A percentile compares a stretch with the other conserved stretches of the same genome.
phyloP scores from a whole-genome alignment of 2,888 invertebrate genomes.

The Agriopis leucophaearia region DNA sequence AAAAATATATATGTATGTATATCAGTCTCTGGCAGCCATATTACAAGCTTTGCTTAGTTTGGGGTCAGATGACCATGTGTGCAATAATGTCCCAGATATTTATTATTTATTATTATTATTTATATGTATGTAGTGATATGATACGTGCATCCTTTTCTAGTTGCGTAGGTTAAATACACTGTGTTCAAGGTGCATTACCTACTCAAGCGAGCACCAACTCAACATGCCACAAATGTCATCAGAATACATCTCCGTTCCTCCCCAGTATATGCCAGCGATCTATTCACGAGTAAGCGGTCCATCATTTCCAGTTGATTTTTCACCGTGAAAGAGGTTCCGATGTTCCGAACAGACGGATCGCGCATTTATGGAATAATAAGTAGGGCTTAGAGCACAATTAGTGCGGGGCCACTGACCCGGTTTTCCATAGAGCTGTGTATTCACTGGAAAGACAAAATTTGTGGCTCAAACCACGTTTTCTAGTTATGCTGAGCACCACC shows the following conservation, averaged over 20 bases:
- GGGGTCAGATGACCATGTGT: too few species aligned
- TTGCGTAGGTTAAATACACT: too few species aligned
- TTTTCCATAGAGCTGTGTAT: slow-evolving; percentile 52
- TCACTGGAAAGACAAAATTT: slow-evolving; percentile 2
- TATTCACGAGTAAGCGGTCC: slow-evolving; percentile 8
- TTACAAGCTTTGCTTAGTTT: too few species aligned
- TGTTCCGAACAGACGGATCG: slow-evolving; percentile 57
- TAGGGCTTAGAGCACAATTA: slow-evolving; percentile 74
- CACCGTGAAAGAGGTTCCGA: slow-evolving; percentile 27
- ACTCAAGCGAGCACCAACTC: background rate
- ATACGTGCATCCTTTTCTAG: too few species aligned
- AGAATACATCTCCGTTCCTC: background rate
- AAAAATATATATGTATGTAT: too few species aligned
- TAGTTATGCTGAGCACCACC: background rate
- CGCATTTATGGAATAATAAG: slow-evolving; percentile 72
- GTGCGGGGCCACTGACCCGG: slow-evolving; percentile 50
- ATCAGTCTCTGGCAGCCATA: too few species aligned
- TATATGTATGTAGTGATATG: too few species aligned
- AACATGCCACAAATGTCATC: background rate
- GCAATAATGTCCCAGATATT: too few species aligned
- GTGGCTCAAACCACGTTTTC: too few species aligned
- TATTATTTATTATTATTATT: too few species aligned
- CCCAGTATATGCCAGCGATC: background rate
- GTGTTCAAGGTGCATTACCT: background rate
- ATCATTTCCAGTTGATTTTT: slow-evolving; percentile 36